Conservation (phyloP, 23 tunicate species). For the Ciona savignyi region DNA sequence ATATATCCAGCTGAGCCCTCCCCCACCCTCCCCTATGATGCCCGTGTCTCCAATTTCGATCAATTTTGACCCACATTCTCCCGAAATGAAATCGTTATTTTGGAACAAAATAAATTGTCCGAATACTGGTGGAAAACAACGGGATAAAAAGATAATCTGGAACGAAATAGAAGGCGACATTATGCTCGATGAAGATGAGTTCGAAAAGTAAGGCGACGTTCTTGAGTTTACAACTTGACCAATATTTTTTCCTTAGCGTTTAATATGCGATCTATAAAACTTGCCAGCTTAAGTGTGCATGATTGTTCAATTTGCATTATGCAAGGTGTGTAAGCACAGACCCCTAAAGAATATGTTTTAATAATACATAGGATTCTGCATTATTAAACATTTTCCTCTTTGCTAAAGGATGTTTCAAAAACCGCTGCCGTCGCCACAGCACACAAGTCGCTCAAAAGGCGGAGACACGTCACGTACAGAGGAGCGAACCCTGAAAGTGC, state of each 20-base stretch:
- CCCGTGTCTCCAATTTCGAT: constrained; percentile 12
- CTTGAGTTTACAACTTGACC: no score
- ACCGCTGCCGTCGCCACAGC: constrained; percentile 35
- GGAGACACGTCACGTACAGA: constrained; percentile 7
- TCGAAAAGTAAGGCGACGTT: constrained; percentile 47
- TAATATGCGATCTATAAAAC: no score
- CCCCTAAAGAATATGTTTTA: not conserved
- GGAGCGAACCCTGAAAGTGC: constrained; percentile 52
- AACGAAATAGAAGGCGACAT: constrained; percentile 29
- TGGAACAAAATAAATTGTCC: constrained; percentile 49
- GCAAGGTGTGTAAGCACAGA: not conserved
- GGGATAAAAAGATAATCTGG: constrained; percentile 42
- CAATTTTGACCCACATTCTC: constrained; percentile 1
- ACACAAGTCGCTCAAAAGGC: constrained; percentile 7
- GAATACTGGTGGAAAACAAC: not conserved
- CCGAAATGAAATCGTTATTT: constrained; percentile 60
- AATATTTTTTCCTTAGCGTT: no score
- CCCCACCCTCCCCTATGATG: constrained; percentile 28
- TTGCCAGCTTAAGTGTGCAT: not conserved
- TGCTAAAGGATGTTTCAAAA: constrained; percentile 54
- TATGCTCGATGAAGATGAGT: constrained; percentile 38
- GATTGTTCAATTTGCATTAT: no score
- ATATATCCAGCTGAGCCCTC: constrained; percentile 10
- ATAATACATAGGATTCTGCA: no score
- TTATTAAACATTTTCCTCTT: no score